Evolutionary conservation across 2,113 vertebrate genomes (phyloP).

Genomic region (Eonycteris spelaea): DNA sequence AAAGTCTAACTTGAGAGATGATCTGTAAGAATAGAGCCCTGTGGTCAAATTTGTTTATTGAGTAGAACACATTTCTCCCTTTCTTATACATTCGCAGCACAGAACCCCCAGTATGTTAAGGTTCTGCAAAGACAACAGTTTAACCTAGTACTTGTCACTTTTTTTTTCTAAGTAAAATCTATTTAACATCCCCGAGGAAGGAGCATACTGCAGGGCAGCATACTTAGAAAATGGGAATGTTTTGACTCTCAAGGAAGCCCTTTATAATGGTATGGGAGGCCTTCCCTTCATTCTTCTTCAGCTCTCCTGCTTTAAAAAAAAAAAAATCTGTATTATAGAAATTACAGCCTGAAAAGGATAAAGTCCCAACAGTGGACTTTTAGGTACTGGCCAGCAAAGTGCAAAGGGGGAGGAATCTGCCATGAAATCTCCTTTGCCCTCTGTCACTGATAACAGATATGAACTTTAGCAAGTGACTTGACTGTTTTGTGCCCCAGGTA

Average conservation of each 20-base stretch:
- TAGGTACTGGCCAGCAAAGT: not conserved
- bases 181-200: not conserved
- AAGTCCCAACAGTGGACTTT: not conserved
- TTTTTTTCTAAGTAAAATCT: not conserved
- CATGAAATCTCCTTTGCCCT: not conserved
- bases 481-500: not conserved
- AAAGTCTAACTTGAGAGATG: not conserved
- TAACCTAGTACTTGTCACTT: not conserved
- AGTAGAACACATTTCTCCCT: not conserved
- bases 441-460: not conserved
- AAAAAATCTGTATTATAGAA: not conserved
- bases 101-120: not conserved
- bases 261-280: not conserved
- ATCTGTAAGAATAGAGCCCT: not conserved
- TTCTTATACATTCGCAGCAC: not conserved
- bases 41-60: not conserved
- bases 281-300: not conserved
- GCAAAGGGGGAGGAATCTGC: not conserved
- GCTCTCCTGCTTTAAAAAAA: not conserved
- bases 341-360: not conserved
- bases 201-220: not conserved
- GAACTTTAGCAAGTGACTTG: not conserved
- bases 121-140: not conserved
- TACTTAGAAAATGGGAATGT: not conserved
- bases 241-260: not conserved